Evolutionary conservation across 2,797 vertebrate genomes (phyloP).

Genomic region (Acridotheres tristis): DNA sequence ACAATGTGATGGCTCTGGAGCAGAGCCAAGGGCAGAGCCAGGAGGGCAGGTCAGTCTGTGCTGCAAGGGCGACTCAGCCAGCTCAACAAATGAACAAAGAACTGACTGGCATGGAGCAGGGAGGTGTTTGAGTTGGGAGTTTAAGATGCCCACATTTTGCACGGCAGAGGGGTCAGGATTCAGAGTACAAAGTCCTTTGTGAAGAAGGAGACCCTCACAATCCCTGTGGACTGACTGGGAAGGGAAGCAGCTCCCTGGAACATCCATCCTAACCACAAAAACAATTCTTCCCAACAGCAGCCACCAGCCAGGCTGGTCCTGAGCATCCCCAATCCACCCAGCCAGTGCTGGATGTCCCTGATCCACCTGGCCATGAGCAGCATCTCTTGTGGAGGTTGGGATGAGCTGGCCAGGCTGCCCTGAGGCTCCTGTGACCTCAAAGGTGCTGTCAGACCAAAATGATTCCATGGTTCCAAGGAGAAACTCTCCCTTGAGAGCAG

Average conservation of each 20-base stretch:
- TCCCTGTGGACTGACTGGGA: background rate
- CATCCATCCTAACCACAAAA: background rate
- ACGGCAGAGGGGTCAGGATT: background rate
- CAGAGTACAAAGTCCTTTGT: background rate
- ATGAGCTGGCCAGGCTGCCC: background rate
- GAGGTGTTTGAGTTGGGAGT: background rate
- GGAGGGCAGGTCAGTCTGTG: background rate
- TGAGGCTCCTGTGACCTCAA: background rate
- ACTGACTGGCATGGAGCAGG: background rate
- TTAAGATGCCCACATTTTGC: background rate
- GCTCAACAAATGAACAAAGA: background rate
- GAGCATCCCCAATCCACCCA: background rate
- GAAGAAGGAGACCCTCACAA: background rate
- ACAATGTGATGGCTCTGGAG: background rate
- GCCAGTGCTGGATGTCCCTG: background rate
- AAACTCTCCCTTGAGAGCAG: background rate
- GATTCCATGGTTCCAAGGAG: background rate
- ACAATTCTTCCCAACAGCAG: background rate
- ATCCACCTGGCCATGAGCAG: background rate
- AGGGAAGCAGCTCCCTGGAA: background rate
- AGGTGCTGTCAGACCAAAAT: background rate
- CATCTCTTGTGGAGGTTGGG: background rate
- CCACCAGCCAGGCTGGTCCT: background rate
- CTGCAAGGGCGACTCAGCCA: rapidly evolving
- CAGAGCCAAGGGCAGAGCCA: background rate